A percentile compares a stretch with the other conserved stretches of the same genome.
Evolutionary conservation across 2,797 vertebrate genomes (phyloP).

Genomic region (Notolabrus celidotus): DNA sequence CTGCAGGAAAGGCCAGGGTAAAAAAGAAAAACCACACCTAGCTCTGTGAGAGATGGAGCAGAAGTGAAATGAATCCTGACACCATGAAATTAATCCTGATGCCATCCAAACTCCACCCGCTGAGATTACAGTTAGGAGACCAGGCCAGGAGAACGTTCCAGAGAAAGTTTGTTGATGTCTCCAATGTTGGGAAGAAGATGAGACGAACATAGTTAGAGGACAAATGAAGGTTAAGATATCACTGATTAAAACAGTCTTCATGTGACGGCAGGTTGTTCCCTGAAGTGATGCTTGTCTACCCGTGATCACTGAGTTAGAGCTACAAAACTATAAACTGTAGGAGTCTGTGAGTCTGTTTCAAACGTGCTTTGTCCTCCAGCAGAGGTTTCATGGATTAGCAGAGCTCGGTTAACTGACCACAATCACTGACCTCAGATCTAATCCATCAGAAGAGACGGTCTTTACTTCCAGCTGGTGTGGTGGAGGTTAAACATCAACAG

Average conservation of each 20-base stretch:
- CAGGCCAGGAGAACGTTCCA: conserved; percentile 24
- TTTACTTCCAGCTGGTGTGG: too few species aligned
- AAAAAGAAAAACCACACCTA: background rate
- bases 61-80: conserved; percentile 49
- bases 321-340: too few species aligned
- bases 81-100: conserved; percentile 44
- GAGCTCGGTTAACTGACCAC: too few species aligned
- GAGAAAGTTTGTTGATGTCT: too few species aligned
- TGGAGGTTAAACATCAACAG: too few species aligned
- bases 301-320: too few species aligned
- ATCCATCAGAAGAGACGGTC: too few species aligned
- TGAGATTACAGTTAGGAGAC: conserved; percentile 22
- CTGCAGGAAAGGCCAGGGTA: conserved; percentile 8
- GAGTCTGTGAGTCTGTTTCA: too few species aligned
- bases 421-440: too few species aligned
- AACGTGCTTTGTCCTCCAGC: too few species aligned
- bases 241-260: background rate
- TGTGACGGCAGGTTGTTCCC: background rate
- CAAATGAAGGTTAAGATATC: background rate
- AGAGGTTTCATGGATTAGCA: too few species aligned
- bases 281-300: too few species aligned
- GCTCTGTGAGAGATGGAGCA: conserved; percentile 36
- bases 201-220: background rate
- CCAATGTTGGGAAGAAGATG: background rate
- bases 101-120: conserved; percentile 22